These are phyloP conservation scores for Clupea harengus DNA, from an alignment of 2,113 vertebrate species.

Conservation along the genomic window DNA sequence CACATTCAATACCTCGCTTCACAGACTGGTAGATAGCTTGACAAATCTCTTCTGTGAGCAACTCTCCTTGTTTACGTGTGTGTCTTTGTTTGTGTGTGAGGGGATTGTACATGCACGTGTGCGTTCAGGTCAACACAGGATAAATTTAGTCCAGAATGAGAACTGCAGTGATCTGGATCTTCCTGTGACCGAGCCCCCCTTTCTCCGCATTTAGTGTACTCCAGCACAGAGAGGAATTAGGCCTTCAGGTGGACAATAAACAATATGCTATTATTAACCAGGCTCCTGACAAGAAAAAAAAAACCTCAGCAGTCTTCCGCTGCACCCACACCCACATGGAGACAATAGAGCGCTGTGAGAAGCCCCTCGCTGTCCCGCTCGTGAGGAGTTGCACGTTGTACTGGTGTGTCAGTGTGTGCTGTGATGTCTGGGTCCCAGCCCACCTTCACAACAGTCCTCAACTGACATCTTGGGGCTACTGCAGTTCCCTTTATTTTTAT, in stretches of 20 bases:
- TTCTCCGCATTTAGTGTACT: conserved; percentile 47
- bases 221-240: conserved; percentile 36
- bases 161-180: conserved; percentile 36
- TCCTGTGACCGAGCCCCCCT: neutral
- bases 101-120: no score
- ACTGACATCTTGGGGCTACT: neutral
- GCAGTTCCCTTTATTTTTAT: neutral
- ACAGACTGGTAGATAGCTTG: no score
- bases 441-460: neutral
- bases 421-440: neutral
- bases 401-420: neutral
- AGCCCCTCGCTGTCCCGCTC: neutral
- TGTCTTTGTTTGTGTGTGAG: no score
- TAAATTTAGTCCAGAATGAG: neutral
- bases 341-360: conserved; percentile 53
- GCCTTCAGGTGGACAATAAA: conserved; percentile 65
- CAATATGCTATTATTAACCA: conserved; percentile 73
- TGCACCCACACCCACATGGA: conserved; percentile 46
- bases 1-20: no score
- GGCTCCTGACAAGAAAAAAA: conserved; percentile 39
- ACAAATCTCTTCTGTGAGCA: no score
- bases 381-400: neutral
- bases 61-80: no score
- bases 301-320: conserved; percentile 46
- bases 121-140: neutral